These are phyloP conservation scores for Aradophagus sp. DNA, from an alignment of 1,140 invertebrate genomes.

Conservation along the genomic window DNA sequence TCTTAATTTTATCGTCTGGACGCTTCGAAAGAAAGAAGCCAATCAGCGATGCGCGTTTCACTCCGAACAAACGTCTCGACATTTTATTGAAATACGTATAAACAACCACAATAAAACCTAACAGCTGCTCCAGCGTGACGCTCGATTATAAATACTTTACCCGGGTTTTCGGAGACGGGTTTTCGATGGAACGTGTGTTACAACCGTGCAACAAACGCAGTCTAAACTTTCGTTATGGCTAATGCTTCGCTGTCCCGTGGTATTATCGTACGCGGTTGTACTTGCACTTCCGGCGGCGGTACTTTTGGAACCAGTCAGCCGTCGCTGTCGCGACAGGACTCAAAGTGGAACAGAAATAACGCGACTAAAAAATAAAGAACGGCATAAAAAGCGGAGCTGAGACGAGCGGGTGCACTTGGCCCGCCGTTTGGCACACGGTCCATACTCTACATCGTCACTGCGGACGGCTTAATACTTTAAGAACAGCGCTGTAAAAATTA, in stretches of 20 bases:
- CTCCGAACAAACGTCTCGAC: neutral
- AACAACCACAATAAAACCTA: constrained; percentile 17
- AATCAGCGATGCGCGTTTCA: constrained; percentile 3
- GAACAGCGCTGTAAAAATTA: too few species aligned
- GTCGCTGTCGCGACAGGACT: constrained; percentile 20
- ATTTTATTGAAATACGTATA: constrained; percentile 24
- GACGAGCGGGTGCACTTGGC: constrained; percentile 12
- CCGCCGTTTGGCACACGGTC: constrained; percentile 27
- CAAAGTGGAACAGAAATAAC: constrained; percentile 16
- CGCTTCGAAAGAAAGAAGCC: constrained; percentile 11
- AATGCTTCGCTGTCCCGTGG: constrained; percentile 20
- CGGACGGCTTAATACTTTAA: too few species aligned
- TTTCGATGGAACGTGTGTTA: constrained; percentile 12
- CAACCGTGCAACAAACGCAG: constrained; percentile 2
- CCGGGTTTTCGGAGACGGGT: constrained; percentile 42
- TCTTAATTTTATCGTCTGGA: constrained; percentile 16
- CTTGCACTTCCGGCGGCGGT: constrained; percentile 17
- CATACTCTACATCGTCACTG: too few species aligned
- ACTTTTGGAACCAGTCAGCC: constrained; percentile 31
- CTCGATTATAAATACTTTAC: constrained; percentile 44
- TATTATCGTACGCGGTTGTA: constrained; percentile 44
- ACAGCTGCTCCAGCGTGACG: constrained; percentile 4
- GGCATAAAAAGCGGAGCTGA: constrained; percentile 15
- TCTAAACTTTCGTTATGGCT: constrained; percentile 30
- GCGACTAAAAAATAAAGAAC: constrained; percentile 2